A percentile compares a stretch with the other conserved stretches of the same genome.
Conservation (phyloP, 2,797 vertebrate genomes). For the Melanogrammus aeglefinus region DNA sequence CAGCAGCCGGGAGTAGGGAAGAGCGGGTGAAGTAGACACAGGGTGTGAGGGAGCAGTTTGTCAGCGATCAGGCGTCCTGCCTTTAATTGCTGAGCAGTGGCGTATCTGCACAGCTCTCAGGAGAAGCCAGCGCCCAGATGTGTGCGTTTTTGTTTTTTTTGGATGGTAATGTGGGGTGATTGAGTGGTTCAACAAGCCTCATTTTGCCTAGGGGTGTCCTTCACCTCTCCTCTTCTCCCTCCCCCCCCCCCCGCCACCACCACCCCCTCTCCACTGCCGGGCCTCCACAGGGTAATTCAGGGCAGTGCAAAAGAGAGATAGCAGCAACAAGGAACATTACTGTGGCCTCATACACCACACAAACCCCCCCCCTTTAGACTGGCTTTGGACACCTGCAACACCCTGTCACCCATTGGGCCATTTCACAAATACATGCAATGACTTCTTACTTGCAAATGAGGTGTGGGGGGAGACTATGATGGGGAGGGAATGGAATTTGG, state of each 20-base stretch:
- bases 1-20: not conserved
- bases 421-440: not conserved
- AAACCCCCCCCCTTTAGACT: not conserved
- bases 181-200: conserved; percentile 64
- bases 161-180: conserved; percentile 66
- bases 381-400: not conserved
- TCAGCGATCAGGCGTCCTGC: conserved; percentile 35
- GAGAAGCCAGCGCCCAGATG: conserved; percentile 31
- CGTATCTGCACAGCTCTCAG: conserved; percentile 41
- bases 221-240: conserved; percentile 22
- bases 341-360: conserved; percentile 40
- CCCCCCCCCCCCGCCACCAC: not conserved
- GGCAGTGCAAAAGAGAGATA: conserved; percentile 40
- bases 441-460: not conserved
- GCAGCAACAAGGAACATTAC: conserved; percentile 42
- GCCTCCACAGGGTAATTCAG: conserved; percentile 56
- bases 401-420: not conserved
- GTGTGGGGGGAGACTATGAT: not conserved
- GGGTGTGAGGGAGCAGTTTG: conserved; percentile 19
- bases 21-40: not conserved
- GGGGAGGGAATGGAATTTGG: not conserved
- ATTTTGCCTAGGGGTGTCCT: conserved; percentile 56
- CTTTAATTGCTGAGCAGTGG: conserved; percentile 59
- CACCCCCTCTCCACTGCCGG: conserved; percentile 31
- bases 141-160: conserved; percentile 30